A percentile compares a stretch with the other conserved stretches of the same genome.
phyloP scores from a whole-genome alignment of 2,113 vertebrate species.

The Mirounga angustirostris region DNA sequence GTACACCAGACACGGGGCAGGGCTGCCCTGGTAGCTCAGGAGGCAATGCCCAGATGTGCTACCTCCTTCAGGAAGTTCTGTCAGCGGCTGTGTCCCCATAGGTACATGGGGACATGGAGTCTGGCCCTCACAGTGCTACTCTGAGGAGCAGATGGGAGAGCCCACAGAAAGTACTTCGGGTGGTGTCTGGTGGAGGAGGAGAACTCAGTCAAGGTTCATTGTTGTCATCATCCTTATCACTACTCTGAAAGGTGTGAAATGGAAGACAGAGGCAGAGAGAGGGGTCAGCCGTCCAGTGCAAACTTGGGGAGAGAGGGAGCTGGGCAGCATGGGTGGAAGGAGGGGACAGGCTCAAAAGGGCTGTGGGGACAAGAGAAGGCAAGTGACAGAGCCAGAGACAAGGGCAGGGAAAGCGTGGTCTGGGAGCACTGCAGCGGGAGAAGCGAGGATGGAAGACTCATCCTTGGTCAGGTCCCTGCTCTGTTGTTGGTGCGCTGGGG shows the following conservation, averaged over 20 bases:
- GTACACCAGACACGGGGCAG: background rate
- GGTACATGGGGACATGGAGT: background rate
- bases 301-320: background rate
- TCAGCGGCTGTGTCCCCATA: background rate
- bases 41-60: background rate
- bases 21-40: background rate
- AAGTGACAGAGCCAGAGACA: background rate
- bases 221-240: background rate
- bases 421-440: background rate
- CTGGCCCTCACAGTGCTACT: background rate
- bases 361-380: background rate
- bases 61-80: background rate
- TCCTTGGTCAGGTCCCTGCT: background rate
- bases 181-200: background rate
- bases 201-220: background rate
- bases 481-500: background rate
- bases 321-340: background rate
- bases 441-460: background rate
- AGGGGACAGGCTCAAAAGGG: background rate
- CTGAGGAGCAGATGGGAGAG: background rate
- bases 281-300: background rate
- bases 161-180: background rate
- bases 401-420: too few relatives aligned
- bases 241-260: background rate
- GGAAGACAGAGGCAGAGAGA: background rate